These are phyloP conservation scores for Drosophila nr. perissopoda DNA, from an alignment of 2,888 invertebrate species.

Conservation along the genomic window DNA sequence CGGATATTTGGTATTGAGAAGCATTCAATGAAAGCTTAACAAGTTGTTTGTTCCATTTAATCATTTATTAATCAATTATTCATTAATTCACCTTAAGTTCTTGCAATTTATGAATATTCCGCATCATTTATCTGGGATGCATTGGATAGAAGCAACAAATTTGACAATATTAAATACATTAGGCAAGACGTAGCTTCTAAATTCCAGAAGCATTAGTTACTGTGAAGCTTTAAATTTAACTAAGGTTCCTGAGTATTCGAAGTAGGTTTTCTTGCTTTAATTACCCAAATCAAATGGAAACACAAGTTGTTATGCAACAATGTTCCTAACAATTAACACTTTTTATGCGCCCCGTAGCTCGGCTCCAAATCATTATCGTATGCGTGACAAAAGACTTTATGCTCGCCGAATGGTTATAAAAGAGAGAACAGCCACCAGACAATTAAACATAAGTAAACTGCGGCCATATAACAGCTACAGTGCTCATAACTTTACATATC, in stretches of 20 bases:
- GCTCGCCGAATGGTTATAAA: slow-evolving; percentile 42
- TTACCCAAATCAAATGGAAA: neutral
- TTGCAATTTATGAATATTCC: neutral
- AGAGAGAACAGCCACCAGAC: slow-evolving; percentile 41
- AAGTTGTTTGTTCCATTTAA: neutral
- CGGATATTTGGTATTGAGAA: neutral
- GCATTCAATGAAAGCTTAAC: neutral
- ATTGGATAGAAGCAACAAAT: neutral
- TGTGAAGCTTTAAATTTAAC: neutral
- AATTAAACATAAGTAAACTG: slow-evolving; percentile 72
- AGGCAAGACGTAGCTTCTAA: neutral
- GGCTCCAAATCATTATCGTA: slow-evolving; percentile 35
- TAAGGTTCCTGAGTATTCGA: neutral
- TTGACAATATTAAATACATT: neutral
- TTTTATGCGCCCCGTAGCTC: slow-evolving; percentile 22
- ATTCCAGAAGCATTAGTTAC: neutral
- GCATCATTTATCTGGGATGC: neutral
- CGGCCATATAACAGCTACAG: slow-evolving; percentile 14
- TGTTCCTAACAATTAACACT: slow-evolving; percentile 19
- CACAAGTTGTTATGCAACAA: slow-evolving; percentile 16
- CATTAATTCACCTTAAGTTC: neutral
- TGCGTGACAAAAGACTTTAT: slow-evolving; percentile 38
- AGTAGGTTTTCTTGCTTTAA: neutral
- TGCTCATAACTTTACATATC: slow-evolving; percentile 29
- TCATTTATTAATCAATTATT: neutral